Conservation (phyloP, 1,140 invertebrate genomes). For the Tetramorium parvispinum region DNA sequence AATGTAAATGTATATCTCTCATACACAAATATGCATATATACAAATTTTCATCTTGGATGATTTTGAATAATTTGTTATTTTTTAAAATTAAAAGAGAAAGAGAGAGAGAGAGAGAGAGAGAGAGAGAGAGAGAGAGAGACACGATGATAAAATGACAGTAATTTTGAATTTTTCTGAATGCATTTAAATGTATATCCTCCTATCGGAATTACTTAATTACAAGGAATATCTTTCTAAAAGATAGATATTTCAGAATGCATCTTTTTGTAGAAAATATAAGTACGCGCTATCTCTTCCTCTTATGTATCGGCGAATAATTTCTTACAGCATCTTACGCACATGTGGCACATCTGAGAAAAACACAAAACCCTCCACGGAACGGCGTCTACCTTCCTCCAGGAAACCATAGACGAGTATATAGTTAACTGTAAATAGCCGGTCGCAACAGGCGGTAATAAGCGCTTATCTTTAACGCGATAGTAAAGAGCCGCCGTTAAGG, state of each 20-base stretch:
- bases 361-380: constrained; percentile 26
- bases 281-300: neutral
- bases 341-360: constrained; percentile 54
- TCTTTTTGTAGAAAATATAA: neutral
- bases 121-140: no score
- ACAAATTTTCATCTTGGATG: neutral
- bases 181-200: neutral
- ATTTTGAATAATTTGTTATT: constrained; percentile 23
- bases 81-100: neutral
- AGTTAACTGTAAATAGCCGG: constrained; percentile 70
- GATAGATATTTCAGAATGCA: neutral
- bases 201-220: neutral
- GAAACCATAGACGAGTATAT: constrained; percentile 48
- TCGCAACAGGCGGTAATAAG: constrained; percentile 74
- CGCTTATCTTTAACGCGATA: constrained; percentile 76
- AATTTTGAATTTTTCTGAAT: neutral
- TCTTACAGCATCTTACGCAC: neutral
- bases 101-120: no score
- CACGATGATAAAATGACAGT: neutral
- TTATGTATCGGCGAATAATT: constrained; percentile 21
- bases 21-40: neutral
- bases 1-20: neutral
- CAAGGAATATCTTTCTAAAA: neutral
- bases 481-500: constrained; percentile 72
- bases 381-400: constrained; percentile 42